A percentile compares a stretch with the other conserved stretches of the same genome.
phyloP scores from a whole-genome alignment of 2,888 invertebrate species.

The Drosophila kambysellisi region DNA sequence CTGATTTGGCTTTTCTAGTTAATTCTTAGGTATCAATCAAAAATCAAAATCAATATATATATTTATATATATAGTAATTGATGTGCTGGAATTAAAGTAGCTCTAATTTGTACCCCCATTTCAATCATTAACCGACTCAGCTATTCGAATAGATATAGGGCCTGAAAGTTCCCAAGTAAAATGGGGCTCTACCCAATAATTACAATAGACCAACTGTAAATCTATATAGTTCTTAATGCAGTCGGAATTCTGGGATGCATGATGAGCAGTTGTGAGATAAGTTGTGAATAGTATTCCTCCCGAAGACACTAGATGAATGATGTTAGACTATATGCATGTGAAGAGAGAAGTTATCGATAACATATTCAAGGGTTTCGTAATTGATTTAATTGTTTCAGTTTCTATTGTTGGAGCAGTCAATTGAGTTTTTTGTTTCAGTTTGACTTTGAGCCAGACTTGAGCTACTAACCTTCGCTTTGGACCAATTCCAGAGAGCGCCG shows the following conservation, averaged over 20 bases:
- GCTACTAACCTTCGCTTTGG: conserved; percentile 42
- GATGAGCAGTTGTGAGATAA: not conserved
- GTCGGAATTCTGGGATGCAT: not conserved
- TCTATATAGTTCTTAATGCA: not conserved
- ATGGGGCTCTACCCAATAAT: not conserved
- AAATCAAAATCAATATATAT: not conserved
- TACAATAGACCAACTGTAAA: not conserved
- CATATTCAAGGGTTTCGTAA: not conserved
- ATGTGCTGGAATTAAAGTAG: not conserved
- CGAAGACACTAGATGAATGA: not conserved
- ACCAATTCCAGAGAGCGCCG: conserved; percentile 23
- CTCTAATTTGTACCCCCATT: not conserved
- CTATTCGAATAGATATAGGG: not conserved
- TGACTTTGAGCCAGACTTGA: not conserved
- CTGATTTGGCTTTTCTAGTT: not conserved
- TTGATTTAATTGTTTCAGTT: not conserved
- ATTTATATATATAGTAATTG: not conserved
- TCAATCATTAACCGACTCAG: not conserved
- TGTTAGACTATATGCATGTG: too few species aligned
- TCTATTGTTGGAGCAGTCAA: not conserved
- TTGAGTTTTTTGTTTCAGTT: not conserved
- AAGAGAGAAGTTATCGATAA: not conserved
- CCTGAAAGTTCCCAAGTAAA: not conserved
- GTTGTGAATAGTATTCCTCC: not conserved
- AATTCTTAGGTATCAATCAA: too few species aligned